Percentiles rank a stretch among this genome's conserved stretches.
Evolutionary conservation across 2,888 invertebrate genomes (phyloP).

Genomic region (Drosophila conformis): DNA sequence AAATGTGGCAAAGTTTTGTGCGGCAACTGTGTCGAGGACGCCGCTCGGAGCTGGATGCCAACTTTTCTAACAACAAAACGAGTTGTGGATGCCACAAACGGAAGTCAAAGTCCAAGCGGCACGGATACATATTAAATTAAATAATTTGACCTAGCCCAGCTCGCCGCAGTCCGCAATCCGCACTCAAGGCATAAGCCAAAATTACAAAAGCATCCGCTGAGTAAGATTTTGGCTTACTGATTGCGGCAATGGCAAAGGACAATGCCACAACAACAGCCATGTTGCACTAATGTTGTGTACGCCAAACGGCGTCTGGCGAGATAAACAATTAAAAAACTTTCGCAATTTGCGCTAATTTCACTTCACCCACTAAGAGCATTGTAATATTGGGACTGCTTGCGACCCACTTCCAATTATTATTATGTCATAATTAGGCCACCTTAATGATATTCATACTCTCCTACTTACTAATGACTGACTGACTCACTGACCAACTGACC

Average conservation of each 20-base stretch:
- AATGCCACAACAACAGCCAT: conserved; percentile 56
- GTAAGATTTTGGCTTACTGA: conserved; percentile 74
- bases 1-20: conserved; percentile 71
- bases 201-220: conserved; percentile 70
- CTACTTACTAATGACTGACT: conserved; percentile 5
- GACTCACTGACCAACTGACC: conserved; percentile 5
- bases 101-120: conserved; percentile 65
- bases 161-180: conserved; percentile 9
- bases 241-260: conserved; percentile 78
- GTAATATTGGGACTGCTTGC: conserved; percentile 8
- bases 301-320: conserved; percentile 53
- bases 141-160: conserved; percentile 74
- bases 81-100: conserved; percentile 58
- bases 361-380: conserved; percentile 49
- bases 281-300: conserved; percentile 74
- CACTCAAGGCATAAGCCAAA: conserved; percentile 52
- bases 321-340: conserved; percentile 82
- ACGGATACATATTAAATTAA: conserved; percentile 81
- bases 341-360: conserved; percentile 77
- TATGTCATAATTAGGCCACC: conserved; percentile 42
- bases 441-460: conserved; percentile 16
- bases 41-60: conserved; percentile 31
- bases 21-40: conserved; percentile 59
- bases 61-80: conserved; percentile 60
- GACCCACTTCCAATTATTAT: conserved; percentile 47